Conservation (phyloP, 2,888 invertebrate species). For the Bombylius major region DNA sequence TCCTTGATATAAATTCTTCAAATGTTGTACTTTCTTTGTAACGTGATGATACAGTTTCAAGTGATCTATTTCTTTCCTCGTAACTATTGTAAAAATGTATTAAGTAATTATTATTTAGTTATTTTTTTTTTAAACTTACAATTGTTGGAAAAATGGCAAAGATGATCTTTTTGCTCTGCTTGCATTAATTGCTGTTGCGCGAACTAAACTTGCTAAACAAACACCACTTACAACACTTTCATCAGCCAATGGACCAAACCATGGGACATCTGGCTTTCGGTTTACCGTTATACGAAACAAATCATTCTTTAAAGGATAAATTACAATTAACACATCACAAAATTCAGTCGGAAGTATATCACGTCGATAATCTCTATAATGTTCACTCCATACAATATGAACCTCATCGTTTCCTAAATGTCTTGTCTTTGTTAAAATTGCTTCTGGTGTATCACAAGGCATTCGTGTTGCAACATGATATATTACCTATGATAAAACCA, state of each 20-base stretch:
- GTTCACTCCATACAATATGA: constrained; percentile 99
- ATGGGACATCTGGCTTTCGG: constrained; percentile 78
- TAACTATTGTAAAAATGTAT: constrained; percentile 47
- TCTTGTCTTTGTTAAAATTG: constrained; percentile 80
- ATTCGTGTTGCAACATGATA: constrained; percentile 98
- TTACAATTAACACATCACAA: constrained; percentile 93
- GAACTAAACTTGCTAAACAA: constrained; percentile 68
- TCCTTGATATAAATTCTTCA: constrained; percentile 70
- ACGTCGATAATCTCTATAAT: constrained; percentile 85
- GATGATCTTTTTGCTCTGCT: constrained; percentile 84
- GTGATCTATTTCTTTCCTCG: constrained; percentile 75
- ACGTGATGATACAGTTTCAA: constrained; percentile 72
- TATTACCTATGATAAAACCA: constrained; percentile 40
- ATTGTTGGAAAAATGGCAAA: constrained; percentile 80
- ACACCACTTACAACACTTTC: constrained; percentile 55
- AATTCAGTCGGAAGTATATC: constrained; percentile 98
- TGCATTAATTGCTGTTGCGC: constrained; percentile 83
- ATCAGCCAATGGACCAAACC: constrained; percentile 91
- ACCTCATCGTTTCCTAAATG: constrained; percentile 98
- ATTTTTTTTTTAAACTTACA: constrained; percentile 42
- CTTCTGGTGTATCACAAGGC: constrained; percentile 80
- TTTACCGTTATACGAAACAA: constrained; percentile 80
- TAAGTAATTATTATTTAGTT: not conserved
- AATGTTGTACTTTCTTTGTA: constrained; percentile 82
- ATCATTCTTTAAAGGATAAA: constrained; percentile 83